Base-by-base conservation (phyloP, 2,797 vertebrate species). In the Sphenopsis melanotis region DNA sequence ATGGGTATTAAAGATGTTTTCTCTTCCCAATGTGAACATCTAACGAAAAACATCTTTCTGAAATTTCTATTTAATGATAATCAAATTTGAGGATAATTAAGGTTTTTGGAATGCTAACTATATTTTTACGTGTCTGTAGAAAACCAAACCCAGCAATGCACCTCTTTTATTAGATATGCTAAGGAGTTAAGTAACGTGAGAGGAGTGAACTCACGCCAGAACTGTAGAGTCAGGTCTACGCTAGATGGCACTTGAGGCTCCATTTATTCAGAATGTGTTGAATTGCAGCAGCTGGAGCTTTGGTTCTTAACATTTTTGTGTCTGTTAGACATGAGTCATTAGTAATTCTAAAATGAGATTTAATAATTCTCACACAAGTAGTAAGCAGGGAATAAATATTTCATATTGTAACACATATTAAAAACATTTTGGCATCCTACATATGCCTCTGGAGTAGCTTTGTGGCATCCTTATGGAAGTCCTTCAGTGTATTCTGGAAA, bases 231-330 rank as follows among this genome's bases (percentile, higher is more conserved):
- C 63, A 84, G 39, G 23, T 52, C 74, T 91, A 93, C 59, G 0
- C 92, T 94, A 94, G 90, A 79, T 94, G 90, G 92, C 93, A 94
- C 76, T 93, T 94, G 50, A 88, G 52, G 32, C 59, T 66, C 77
- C 95, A 46, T 66, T 86, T 95, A 87, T 53, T 87, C 78, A 90
- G 55, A 83, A 57, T 55, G 44, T 30, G 15, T 42, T 8, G 9
- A 93, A 94, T 16, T 83, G 29, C 55, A 86, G 56, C 61, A 81
- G 18, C 72, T 88, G 61, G 59, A 83, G 50, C 72, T 94, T 59
- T 78, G 21, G 2, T 93, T 88, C 74, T 63, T 60, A 79, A 57
- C 4, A 23, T 69, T 59, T 93, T 90, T 78, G 19, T 60, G 26
- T 44, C 36, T 83, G 23, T 60, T 89, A 90, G 83, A 90, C 50